Conservation (phyloP, 2,888 invertebrate genomes). For the Odontomyia ornata region DNA sequence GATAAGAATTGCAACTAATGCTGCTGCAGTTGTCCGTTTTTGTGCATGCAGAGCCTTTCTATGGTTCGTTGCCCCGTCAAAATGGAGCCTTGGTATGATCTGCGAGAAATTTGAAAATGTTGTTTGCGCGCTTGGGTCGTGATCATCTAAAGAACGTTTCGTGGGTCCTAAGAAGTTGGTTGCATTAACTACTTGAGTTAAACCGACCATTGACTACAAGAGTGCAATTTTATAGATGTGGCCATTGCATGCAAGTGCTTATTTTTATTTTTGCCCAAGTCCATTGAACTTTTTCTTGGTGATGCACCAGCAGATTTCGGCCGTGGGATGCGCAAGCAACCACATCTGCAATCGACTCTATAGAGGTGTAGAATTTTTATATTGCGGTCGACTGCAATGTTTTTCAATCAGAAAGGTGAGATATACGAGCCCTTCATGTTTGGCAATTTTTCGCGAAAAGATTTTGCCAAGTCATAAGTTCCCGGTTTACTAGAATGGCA, state of each 20-base stretch:
- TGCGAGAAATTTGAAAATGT: constrained; percentile 30
- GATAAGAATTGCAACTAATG: constrained; percentile 42
- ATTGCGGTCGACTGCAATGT: constrained; percentile 14
- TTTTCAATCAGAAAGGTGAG: constrained; percentile 22
- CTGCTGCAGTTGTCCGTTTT: constrained; percentile 44
- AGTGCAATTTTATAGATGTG: constrained; percentile 43
- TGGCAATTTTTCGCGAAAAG: neutral
- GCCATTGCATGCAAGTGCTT: constrained; percentile 39
- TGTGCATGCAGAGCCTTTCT: constrained; percentile 44
- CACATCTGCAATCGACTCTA: constrained; percentile 8
- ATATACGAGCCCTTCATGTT: constrained; percentile 8
- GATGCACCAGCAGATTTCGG: constrained; percentile 29
- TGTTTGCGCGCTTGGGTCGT: constrained; percentile 31
- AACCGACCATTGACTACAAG: constrained; percentile 7
- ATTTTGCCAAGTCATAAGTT: too few relatives aligned
- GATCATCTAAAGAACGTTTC: constrained; percentile 38
- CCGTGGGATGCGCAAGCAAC: constrained; percentile 22
- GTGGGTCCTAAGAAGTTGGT: constrained; percentile 41
- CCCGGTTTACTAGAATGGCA: too few relatives aligned
- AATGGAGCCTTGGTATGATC: constrained; percentile 12
- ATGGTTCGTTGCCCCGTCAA: constrained; percentile 48
- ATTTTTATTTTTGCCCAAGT: constrained; percentile 11
- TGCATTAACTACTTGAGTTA: constrained; percentile 20
- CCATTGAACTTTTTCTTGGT: neutral
- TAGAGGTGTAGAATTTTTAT: constrained; percentile 17